These are phyloP conservation scores for Zaprionus nigranus DNA, from an alignment of 1,140 invertebrate genomes.

Conservation along the genomic window DNA sequence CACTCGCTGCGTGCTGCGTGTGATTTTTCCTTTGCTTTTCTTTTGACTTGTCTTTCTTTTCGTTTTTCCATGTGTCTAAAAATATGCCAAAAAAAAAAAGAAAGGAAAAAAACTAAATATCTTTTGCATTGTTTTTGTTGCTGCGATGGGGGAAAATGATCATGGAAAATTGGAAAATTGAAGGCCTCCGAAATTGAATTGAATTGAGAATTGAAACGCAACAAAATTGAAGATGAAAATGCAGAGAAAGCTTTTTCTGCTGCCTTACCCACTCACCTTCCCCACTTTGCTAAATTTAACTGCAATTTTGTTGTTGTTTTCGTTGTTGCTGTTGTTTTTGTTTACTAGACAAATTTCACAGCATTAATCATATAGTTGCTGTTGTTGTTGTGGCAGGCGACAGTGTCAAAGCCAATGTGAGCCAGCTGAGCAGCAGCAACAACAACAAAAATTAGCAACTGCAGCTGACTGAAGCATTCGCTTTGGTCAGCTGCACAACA, in stretches of 20 bases:
- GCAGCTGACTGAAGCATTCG: conserved; percentile 53
- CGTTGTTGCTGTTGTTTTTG: conserved; percentile 12
- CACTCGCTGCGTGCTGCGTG: background rate
- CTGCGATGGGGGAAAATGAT: conserved; percentile 7
- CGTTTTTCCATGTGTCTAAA: conserved; percentile 38
- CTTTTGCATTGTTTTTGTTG: conserved; percentile 49
- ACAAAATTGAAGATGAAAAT: background rate
- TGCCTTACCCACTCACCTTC: conserved; percentile 21
- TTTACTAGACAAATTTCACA: conserved; percentile 43
- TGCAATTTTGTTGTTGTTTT: conserved; percentile 27
- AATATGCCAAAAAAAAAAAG: conserved; percentile 31
- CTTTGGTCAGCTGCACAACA: conserved; percentile 65
- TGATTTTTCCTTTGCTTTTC: background rate
- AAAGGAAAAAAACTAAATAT: conserved; percentile 52
- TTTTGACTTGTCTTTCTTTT: background rate
- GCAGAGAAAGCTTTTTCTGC: background rate
- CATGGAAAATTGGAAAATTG: conserved; percentile 61
- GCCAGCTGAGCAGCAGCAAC: conserved; percentile 39
- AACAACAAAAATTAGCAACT: conserved; percentile 54
- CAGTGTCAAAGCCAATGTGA: conserved; percentile 69
- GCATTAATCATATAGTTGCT: conserved; percentile 62
- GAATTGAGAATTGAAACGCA: conserved; percentile 2
- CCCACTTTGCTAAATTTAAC: conserved; percentile 54
- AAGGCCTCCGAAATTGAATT: conserved; percentile 32
- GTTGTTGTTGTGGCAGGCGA: conserved; percentile 19